Base-by-base conservation (phyloP, 1,140 invertebrate genomes). In the Leptestheria dahalacensis region DNA sequence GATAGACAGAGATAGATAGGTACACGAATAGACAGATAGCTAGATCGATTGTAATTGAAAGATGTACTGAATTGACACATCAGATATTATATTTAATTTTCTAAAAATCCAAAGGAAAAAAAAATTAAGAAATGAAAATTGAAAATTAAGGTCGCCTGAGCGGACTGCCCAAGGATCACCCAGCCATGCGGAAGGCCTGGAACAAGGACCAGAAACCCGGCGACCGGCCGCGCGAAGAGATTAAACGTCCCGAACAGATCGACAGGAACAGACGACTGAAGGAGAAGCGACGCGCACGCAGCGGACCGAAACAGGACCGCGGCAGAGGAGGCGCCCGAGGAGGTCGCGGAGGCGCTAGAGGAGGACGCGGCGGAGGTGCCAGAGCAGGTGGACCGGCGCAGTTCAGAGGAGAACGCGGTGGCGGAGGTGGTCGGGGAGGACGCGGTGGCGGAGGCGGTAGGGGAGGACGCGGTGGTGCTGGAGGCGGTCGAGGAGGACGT, bases 211-310 rank as follows among this genome's bases (percentile, higher is more conserved):
- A 72, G 71, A 61, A 70, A 25, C 70, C 65, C 61, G 64, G 65
- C 2, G 73, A 72, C 54, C 59, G 65, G 12, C 60, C 69, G 24
- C 68, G 67, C 60, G 71, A 68, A 28, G 84, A 86, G 67, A 54
- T 87, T 41, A 84, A 80, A 64, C 75, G 70, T 20, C 78, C 79
- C 0, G 83, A 86, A 59, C 79, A 86, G 66, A 83, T 88, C 61
- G 67, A 85, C 2, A 87, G 86, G 66, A 72, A 75, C 1, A 74
- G 84, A 57, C 75, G 77, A 54, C 64, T 74, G 2, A 73, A 78
- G 25, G 78, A 80, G 52, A 78, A 72, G 62, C 78, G 77, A 49
- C 67, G 72, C 29, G 69, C 72, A 48, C 73, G 71, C 67, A 69
- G 48, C 25, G 55, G 48, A 21, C 6, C 20, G 4, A 49, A 33